Evolutionary conservation across 2,888 invertebrate genomes (phyloP).

Genomic region (Maniola hyperantus): DNA sequence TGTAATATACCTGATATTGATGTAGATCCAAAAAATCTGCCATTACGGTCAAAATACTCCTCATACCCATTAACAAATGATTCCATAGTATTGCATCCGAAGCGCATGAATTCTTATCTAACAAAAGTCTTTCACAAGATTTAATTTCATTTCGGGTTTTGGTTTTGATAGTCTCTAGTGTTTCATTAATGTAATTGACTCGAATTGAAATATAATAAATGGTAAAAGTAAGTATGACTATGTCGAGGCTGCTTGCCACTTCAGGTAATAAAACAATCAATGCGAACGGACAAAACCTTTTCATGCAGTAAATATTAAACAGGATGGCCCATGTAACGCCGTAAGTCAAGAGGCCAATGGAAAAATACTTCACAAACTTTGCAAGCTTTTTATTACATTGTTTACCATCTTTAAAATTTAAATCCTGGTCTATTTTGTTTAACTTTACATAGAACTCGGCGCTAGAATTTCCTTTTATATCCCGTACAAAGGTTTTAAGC

Average conservation of each 20-base stretch:
- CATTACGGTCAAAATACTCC: constrained; percentile 51
- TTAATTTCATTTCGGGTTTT: constrained; percentile 1
- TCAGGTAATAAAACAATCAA: neutral
- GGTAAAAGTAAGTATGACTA: neutral
- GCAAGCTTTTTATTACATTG: neutral
- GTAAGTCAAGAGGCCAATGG: neutral
- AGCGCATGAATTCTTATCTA: too few relatives aligned
- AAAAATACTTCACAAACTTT: neutral
- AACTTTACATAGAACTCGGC: constrained; percentile 61
- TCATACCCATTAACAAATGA: constrained; percentile 40
- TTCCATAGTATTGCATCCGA: constrained; percentile 21
- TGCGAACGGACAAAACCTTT: neutral
- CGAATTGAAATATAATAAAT: constrained; percentile 6
- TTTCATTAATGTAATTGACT: neutral
- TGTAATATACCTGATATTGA: constrained; percentile 36
- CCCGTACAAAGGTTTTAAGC: constrained; percentile 44
- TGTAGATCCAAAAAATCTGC: constrained; percentile 49
- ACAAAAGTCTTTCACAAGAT: neutral
- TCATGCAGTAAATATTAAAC: constrained; percentile 2
- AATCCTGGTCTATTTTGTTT: constrained; percentile 57
- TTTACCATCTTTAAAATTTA: constrained; percentile 46
- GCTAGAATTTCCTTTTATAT: constrained; percentile 31
- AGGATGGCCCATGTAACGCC: neutral
- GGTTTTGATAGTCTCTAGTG: neutral
- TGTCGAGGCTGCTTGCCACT: neutral